A percentile compares a stretch with the other conserved stretches of the same genome.
These are phyloP conservation scores for Oxyteleia sp. DNA, from an alignment of 2,888 invertebrate genomes.

Conservation along the genomic window DNA sequence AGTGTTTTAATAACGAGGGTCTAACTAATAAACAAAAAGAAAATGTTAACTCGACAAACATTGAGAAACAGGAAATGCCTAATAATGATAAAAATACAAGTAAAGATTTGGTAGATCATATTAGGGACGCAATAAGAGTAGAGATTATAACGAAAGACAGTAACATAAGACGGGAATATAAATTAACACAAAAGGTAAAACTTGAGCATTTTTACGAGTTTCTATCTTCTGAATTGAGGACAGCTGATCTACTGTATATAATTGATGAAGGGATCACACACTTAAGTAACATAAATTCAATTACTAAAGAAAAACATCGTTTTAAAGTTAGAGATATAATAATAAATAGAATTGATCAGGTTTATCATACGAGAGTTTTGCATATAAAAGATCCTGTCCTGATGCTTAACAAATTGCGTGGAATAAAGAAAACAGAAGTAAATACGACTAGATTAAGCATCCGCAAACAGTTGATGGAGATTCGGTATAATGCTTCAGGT, in stretches of 20 bases:
- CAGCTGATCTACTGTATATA: conserved; percentile 14
- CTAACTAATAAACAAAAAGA: no score
- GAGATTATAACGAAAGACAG: conserved; percentile 26
- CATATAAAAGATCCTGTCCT: conserved; percentile 12
- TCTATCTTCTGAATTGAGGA: conserved; percentile 31
- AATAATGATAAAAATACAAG: no score
- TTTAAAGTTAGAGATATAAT: conserved; percentile 39
- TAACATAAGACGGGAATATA: conserved; percentile 28
- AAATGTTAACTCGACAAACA: no score
- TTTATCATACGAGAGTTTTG: conserved; percentile 36
- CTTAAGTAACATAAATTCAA: not conserved
- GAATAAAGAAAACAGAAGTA: conserved; percentile 34
- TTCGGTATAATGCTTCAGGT: conserved; percentile 17
- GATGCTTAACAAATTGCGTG: conserved; percentile 18
- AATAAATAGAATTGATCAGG: conserved; percentile 36
- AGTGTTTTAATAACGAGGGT: no score
- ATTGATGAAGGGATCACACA: conserved; percentile 3
- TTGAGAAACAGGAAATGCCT: not conserved
- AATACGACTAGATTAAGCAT: conserved; percentile 32
- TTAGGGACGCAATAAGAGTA: conserved; percentile 26
- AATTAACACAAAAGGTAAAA: conserved; percentile 11
- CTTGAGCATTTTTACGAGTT: conserved; percentile 44
- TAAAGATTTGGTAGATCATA: no score
- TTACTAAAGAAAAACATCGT: conserved; percentile 8
- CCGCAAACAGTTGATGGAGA: conserved; percentile 16